phyloP scores from a whole-genome alignment of 2,113 vertebrate species.

The Engystomops pustulosus region DNA sequence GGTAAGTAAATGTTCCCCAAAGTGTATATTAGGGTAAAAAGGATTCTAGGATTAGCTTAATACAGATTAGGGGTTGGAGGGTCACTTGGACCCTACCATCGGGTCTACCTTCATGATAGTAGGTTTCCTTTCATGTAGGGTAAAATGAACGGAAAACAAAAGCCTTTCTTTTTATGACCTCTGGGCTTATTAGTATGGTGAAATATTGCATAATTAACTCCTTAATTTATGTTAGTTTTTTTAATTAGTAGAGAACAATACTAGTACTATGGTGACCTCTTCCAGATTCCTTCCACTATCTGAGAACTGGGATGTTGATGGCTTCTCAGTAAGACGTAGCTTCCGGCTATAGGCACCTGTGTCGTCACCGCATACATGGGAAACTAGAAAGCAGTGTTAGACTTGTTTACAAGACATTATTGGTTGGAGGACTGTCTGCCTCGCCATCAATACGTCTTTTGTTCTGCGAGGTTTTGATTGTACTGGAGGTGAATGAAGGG shows the following conservation, averaged over 20 bases:
- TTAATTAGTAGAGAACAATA: background rate
- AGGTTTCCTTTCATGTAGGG: background rate
- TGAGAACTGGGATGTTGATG: conserved; percentile 29
- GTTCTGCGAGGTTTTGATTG: background rate
- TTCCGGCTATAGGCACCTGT: conserved; percentile 52
- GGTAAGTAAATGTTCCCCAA: too few relatives aligned
- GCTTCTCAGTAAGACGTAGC: conserved; percentile 47
- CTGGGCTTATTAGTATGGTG: background rate
- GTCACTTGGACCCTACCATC: too few relatives aligned
- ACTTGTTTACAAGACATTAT: conserved; percentile 41
- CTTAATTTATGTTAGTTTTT: background rate
- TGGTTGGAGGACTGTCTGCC: conserved; percentile 23
- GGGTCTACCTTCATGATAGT: too few relatives aligned
- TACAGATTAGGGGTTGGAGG: too few relatives aligned
- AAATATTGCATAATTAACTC: background rate
- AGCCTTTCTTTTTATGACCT: background rate
- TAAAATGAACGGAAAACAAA: background rate
- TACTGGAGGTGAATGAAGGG: background rate
- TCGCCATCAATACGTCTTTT: conserved; percentile 41
- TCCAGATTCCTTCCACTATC: background rate
- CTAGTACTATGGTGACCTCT: background rate
- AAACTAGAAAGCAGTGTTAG: conserved; percentile 19
- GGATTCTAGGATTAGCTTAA: too few relatives aligned
- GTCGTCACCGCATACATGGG: conserved; percentile 33
- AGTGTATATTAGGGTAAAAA: too few relatives aligned